These are phyloP conservation scores for Actinernus sp. DNA, from an alignment of 92 coral and sea anemone genomes.

Conservation along the genomic window DNA sequence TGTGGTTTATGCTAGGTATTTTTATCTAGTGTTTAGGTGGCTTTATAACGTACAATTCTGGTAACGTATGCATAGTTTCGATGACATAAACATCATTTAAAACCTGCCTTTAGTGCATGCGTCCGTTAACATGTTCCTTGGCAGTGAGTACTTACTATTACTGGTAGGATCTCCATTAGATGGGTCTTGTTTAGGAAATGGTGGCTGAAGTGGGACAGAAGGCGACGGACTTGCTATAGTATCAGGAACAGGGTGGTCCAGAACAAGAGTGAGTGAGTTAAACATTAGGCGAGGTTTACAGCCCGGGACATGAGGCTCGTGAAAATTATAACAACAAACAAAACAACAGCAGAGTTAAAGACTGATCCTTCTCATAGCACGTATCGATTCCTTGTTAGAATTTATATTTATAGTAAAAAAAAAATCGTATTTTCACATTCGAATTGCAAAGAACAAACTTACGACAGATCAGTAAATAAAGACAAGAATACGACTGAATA, in stretches of 20 bases:
- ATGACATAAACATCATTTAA: not conserved
- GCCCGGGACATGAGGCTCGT: too few species aligned
- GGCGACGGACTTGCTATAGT: slow-evolving; percentile 11
- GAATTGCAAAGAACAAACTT: slow-evolving; percentile 4
- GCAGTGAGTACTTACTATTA: slow-evolving; percentile 4
- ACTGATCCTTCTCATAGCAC: too few species aligned
- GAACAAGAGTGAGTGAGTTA: not conserved
- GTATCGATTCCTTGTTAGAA: not conserved
- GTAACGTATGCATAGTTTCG: too few species aligned
- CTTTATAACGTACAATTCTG: too few species aligned
- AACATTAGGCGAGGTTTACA: too few species aligned
- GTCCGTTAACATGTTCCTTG: not conserved
- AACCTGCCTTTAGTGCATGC: not conserved
- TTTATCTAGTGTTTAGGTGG: too few species aligned
- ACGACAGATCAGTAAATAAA: too few species aligned
- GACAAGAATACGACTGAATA: too few species aligned
- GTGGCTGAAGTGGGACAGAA: slow-evolving; percentile 1
- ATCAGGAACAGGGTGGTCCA: not conserved
- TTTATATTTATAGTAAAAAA: not conserved
- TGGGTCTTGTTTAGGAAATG: not conserved
- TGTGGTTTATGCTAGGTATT: too few species aligned
- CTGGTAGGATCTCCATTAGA: not conserved
- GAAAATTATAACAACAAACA: too few species aligned
- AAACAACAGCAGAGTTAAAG: too few species aligned
- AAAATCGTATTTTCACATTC: not conserved